Evolutionary conservation across 1,140 invertebrate species (phyloP), one percentile per base, ranked within the genome.

Genomic region (Bombus difficillimus): DNA sequence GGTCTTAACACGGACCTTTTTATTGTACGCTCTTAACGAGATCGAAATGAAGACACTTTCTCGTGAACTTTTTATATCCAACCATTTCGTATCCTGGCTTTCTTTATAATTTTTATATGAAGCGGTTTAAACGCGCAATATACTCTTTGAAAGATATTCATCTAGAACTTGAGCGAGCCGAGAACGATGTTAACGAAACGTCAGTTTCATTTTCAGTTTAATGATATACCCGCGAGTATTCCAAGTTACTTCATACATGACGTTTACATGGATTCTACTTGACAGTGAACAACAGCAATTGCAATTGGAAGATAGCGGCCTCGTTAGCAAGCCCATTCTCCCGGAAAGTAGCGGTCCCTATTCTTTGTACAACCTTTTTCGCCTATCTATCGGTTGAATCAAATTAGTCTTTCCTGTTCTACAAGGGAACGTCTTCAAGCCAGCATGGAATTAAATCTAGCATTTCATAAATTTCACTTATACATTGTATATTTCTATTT

Each of bases 281-380:
- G 75, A 62, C 57, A 41, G n/a, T 2, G 57, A 41, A 64, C 37
- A 72, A 72, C 69, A 72, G 39, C 39, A 77, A 64, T 41, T 39
- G 57, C 47, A 57, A 76, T 37, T 34, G 34, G 28, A 77, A 39
- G 74, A 59, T 59, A 59, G 34, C 15, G 13, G 15, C 28, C 75
- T 41, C 75, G 37, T 62, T 77, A 62, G 75, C 37, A 39, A n/a
- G 34, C 6, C 53, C 34, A 39, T 76, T 59, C 74, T 76, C 74
- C 37, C 53, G 28, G 59, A 76, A 59, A 39, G 12, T 76, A 76
- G 43, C 74, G 53, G 34, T 59, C 53, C 22, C 53, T 53, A 39
- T 76, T 76, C 47, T 62, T 75, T 41, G 6, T 5, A 13, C 34
- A 18, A 12, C 34, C 34, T 12, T 41, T 64, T 41, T 41, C 57